Percentiles rank a stretch among this genome's conserved stretches.
Evolutionary conservation across 1,140 invertebrate species (phyloP).

Genomic region (Melipona quadrifasciata): DNA sequence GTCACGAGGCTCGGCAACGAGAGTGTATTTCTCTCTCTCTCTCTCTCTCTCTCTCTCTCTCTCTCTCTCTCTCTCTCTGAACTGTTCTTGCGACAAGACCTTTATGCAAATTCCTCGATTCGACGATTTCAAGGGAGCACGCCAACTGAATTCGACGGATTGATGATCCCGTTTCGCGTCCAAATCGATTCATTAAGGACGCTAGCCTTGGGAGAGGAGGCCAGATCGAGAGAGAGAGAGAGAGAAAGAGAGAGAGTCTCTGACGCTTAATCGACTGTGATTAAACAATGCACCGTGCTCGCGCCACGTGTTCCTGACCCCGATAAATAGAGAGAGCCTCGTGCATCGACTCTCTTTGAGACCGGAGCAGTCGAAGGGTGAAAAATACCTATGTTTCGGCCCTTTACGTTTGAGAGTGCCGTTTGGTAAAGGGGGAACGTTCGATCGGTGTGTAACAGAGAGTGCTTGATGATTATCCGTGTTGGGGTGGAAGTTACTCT

Average conservation of each 20-base stretch:
- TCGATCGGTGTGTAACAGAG: neutral
- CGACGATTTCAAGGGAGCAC: neutral
- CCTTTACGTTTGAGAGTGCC: slow-evolving; percentile 8
- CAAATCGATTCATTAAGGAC: slow-evolving; percentile 55
- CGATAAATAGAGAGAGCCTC: slow-evolving; percentile 42
- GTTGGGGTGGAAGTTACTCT: neutral
- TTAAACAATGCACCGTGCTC: slow-evolving; percentile 54
- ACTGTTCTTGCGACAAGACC: too few species aligned
- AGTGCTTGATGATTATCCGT: neutral
- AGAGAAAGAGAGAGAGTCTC: neutral
- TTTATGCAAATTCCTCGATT: slow-evolving; percentile 1
- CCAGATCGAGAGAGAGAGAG: too few species aligned
- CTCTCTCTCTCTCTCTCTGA: too few species aligned
- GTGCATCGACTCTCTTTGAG: slow-evolving; percentile 1
- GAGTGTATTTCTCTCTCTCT: too few species aligned
- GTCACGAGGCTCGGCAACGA: neutral
- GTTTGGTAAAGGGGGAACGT: slow-evolving; percentile 3
- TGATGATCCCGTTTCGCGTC: slow-evolving; percentile 20
- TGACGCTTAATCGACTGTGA: slow-evolving; percentile 56
- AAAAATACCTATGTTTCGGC: slow-evolving; percentile 12
- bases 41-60: too few species aligned
- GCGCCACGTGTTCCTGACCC: slow-evolving; percentile 12
- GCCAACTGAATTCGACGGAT: slow-evolving; percentile 23
- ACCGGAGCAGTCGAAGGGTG: neutral
- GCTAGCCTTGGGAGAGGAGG: neutral